These are phyloP conservation scores for Iguana delicatissima DNA, from an alignment of 2,797 vertebrate species.

Conservation along the genomic window DNA sequence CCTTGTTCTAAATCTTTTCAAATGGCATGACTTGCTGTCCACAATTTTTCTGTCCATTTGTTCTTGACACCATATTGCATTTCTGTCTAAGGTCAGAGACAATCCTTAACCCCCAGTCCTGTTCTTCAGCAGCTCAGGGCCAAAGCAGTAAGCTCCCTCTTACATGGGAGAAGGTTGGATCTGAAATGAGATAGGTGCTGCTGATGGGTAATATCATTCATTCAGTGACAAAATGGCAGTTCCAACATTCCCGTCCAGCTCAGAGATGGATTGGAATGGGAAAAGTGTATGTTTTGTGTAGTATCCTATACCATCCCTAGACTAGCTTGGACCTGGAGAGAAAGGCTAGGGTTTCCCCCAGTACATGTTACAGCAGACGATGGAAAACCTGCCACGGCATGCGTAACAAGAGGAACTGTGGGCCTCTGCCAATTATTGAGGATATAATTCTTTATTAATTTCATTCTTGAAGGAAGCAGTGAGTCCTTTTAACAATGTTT, in stretches of 20 bases:
- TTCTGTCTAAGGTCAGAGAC: too few relatives aligned
- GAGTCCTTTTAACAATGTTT: too few relatives aligned
- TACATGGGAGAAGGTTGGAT: background rate
- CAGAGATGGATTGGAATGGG: background rate
- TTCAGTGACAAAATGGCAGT: background rate
- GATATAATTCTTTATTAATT: too few relatives aligned
- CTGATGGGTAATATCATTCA: background rate
- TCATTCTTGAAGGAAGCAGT: too few relatives aligned
- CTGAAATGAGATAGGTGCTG: background rate
- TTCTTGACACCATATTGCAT: too few relatives aligned
- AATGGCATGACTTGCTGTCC: too few relatives aligned
- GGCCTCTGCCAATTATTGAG: too few relatives aligned
- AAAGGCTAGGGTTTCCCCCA: background rate
- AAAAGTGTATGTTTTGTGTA: too few relatives aligned
- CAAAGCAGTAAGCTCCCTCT: background rate
- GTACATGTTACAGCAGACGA: background rate
- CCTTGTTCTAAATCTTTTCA: too few relatives aligned
- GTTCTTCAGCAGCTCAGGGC: too few relatives aligned
- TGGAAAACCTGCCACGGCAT: background rate
- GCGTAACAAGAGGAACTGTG: background rate
- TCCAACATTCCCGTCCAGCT: background rate
- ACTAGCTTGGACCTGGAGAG: background rate
- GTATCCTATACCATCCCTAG: background rate
- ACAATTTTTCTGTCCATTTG: too few relatives aligned
- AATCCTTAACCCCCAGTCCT: too few relatives aligned